Conservation (phyloP, 2,797 vertebrate species). For the Sebastes nivosus region DNA sequence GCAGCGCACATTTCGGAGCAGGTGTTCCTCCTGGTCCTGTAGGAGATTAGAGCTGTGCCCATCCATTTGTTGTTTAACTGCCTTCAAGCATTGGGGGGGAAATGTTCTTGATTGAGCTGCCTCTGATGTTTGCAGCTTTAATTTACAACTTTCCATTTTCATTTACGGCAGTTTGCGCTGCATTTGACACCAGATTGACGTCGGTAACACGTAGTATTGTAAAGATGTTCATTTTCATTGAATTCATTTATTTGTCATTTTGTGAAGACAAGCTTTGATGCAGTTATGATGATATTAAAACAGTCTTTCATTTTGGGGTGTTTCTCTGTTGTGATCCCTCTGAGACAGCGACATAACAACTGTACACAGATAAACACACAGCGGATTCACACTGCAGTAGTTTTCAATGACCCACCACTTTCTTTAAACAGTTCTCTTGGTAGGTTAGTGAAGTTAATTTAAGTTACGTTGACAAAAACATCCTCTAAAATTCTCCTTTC, state of each 20-base stretch:
- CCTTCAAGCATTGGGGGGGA: background rate
- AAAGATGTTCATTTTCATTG: slow-evolving; percentile 6
- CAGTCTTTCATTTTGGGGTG: slow-evolving; percentile 1
- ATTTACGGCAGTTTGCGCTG: background rate
- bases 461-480: background rate
- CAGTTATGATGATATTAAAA: slow-evolving; percentile 54
- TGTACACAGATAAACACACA: background rate
- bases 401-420: background rate
- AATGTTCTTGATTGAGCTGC: background rate
- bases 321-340: slow-evolving; percentile 18
- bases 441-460: background rate
- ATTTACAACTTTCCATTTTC: slow-evolving; percentile 12
- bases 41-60: background rate
- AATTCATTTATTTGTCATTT: slow-evolving; percentile 46
- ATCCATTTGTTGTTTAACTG: background rate
- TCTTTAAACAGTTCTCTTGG: background rate
- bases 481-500: background rate
- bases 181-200: background rate
- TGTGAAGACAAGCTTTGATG: slow-evolving; percentile 17
- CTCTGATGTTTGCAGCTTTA: background rate
- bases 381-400: background rate
- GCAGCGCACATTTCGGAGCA: background rate
- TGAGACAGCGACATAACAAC: background rate
- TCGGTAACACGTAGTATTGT: background rate
- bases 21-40: background rate